A percentile compares a stretch with the other conserved stretches of the same genome.
Conservation (phyloP, 53 echinoderm and acorn worm species). For the Echinarachnius parma region DNA sequence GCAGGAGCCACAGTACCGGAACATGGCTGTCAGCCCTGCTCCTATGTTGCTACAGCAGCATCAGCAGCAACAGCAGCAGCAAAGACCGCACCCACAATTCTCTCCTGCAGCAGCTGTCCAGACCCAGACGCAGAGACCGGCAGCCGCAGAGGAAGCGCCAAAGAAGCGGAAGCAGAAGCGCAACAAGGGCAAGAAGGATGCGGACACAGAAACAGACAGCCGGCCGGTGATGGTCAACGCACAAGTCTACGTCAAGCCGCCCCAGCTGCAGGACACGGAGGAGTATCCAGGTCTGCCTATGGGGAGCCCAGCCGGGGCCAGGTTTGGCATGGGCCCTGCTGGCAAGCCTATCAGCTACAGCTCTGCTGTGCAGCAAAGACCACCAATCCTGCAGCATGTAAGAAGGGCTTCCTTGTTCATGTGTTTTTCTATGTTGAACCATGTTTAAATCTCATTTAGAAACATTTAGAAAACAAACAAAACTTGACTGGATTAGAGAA, state of each 20-base stretch:
- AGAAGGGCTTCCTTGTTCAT: too few species aligned
- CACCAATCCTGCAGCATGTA: slow-evolving; percentile 13
- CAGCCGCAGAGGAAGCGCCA: slow-evolving; percentile 8
- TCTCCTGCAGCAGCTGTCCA: slow-evolving; percentile 21
- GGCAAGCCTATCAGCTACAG: slow-evolving; percentile 61
- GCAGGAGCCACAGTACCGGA: slow-evolving; percentile 1
- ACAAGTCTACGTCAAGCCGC: slow-evolving; percentile 45
- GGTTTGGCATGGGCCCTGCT: neutral
- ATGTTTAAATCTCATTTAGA: too few species aligned
- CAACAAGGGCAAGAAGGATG: slow-evolving; percentile 38
- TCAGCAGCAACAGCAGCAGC: slow-evolving; percentile 29
- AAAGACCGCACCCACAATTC: slow-evolving; percentile 18
- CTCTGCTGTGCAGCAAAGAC: slow-evolving; percentile 58
- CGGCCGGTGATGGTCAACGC: slow-evolving; percentile 26
- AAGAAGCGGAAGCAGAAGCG: slow-evolving; percentile 57
- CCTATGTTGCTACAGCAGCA: slow-evolving; percentile 11
- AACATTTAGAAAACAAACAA: too few species aligned
- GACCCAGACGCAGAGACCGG: slow-evolving; percentile 13
- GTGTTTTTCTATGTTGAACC: too few species aligned
- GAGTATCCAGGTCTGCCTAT: slow-evolving; percentile 87
- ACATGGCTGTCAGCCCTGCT: slow-evolving; percentile 26
- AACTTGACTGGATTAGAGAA: too few species aligned
- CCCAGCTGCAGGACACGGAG: slow-evolving; percentile 61
- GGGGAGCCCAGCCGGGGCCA: slow-evolving; percentile 13
- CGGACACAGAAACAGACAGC: slow-evolving; percentile 9